These are phyloP conservation scores for Pristionchus exspectatus DNA, from an alignment of 2,888 invertebrate genomes.

Conservation along the genomic window DNA sequence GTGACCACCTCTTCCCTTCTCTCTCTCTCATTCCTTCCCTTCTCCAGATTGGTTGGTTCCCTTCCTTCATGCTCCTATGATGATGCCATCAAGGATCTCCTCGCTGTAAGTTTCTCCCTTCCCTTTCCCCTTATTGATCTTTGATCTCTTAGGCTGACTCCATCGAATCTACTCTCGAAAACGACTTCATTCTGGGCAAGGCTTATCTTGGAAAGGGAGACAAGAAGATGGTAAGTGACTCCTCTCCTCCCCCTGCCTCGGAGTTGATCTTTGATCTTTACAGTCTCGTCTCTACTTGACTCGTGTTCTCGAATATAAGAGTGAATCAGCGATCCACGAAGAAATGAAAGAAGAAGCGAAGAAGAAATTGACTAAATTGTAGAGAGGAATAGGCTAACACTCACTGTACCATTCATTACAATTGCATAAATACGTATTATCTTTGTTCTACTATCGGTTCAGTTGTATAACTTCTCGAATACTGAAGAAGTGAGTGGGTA, in stretches of 20 bases:
- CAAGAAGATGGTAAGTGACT: slow-evolving; percentile 23
- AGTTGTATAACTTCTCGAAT: too few relatives aligned
- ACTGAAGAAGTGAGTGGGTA: too few relatives aligned
- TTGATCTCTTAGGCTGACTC: slow-evolving; percentile 9
- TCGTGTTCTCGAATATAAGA: background rate
- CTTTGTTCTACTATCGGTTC: background rate
- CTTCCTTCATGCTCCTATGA: slow-evolving; percentile 12
- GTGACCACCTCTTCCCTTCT: background rate
- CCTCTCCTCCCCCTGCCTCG: background rate
- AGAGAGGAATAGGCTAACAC: background rate
- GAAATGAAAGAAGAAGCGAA: slow-evolving; percentile 36
- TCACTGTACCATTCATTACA: slow-evolving; percentile 26
- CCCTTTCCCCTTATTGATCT: background rate
- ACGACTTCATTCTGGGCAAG: slow-evolving; percentile 4
- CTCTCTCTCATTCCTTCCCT: background rate
- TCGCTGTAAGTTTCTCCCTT: background rate
- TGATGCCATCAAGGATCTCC: slow-evolving; percentile 33
- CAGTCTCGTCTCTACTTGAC: slow-evolving; percentile 14
- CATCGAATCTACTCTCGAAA: slow-evolving; percentile 9
- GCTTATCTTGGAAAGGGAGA: slow-evolving; percentile 47
- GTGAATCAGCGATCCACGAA: slow-evolving; percentile 1
- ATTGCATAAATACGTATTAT: slow-evolving; percentile 25
- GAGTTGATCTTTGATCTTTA: background rate
- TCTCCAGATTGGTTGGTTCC: background rate
- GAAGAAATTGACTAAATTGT: slow-evolving; percentile 34